A percentile compares a stretch with the other conserved stretches of the same genome.
phyloP scores from a whole-genome alignment of 2,888 invertebrate genomes.

The Thecophora atra region DNA sequence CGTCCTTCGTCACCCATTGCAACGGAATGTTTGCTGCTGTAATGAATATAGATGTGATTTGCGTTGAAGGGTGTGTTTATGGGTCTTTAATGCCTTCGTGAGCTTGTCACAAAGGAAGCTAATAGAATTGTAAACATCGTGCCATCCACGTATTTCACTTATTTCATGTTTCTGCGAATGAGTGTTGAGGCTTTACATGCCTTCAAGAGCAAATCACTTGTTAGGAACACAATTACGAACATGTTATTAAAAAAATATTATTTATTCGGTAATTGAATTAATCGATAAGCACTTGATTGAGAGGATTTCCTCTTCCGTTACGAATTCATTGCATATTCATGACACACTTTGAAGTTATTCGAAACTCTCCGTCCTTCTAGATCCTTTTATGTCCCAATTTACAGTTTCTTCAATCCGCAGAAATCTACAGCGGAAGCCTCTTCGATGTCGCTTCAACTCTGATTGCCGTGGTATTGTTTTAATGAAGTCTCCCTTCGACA shows the following conservation, averaged over 20 bases:
- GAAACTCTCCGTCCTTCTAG: background rate
- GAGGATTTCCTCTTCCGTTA: no score
- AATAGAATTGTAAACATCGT: conserved; percentile 48
- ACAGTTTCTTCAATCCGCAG: background rate
- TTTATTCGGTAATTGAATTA: no score
- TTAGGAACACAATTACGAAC: no score
- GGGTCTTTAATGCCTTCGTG: conserved; percentile 50
- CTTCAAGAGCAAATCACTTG: no score
- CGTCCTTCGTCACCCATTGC: conserved; percentile 44
- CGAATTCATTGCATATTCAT: no score
- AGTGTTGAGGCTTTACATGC: no score
- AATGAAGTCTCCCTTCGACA: background rate
- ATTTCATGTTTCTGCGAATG: no score
- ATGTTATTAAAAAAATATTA: no score
- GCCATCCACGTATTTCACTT: no score
- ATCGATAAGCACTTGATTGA: no score
- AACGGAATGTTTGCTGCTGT: conserved; percentile 36
- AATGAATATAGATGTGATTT: conserved; percentile 64
- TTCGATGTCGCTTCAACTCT: background rate
- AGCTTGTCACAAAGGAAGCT: conserved; percentile 43
- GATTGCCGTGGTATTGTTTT: background rate
- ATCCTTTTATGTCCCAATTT: background rate
- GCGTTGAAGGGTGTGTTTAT: conserved; percentile 56
- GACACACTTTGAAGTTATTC: no score
- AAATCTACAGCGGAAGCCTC: background rate